phyloP scores from a whole-genome alignment of 2,797 vertebrate species.

The Glossophaga mutica region DNA sequence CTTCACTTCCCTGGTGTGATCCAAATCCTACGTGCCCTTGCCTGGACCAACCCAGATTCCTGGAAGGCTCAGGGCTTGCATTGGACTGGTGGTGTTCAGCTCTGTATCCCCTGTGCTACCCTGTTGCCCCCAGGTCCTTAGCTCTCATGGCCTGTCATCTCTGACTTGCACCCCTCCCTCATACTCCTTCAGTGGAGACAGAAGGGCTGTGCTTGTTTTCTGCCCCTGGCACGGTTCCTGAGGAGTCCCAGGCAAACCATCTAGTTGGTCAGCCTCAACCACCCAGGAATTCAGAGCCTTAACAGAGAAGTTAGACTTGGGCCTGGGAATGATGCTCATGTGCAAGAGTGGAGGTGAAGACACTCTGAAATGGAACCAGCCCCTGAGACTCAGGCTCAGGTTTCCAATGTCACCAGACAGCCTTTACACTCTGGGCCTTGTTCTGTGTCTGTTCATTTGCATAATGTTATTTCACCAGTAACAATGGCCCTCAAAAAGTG shows the following conservation, averaged over 20 bases:
- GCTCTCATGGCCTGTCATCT: background rate
- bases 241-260: background rate
- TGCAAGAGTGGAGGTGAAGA: accelerated
- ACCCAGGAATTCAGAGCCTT: background rate
- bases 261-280: background rate
- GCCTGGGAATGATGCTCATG: accelerated
- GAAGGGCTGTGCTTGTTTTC: background rate
- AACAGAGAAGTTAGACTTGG: background rate
- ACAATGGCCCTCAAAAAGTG: background rate
- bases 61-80: background rate
- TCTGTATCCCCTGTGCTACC: background rate
- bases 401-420: background rate
- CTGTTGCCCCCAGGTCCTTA: background rate
- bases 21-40: background rate
- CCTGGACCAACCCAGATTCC: background rate
- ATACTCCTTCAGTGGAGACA: background rate
- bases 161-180: background rate
- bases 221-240: background rate
- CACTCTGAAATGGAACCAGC: background rate
- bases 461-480: background rate
- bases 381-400: background rate
- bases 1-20: background rate
- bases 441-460: background rate
- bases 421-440: background rate
- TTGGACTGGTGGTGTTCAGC: background rate